Evolutionary conservation across 2,113 vertebrate genomes (phyloP), one percentile per base, ranked within the genome.

Genomic region (Osmerus mordax): DNA sequence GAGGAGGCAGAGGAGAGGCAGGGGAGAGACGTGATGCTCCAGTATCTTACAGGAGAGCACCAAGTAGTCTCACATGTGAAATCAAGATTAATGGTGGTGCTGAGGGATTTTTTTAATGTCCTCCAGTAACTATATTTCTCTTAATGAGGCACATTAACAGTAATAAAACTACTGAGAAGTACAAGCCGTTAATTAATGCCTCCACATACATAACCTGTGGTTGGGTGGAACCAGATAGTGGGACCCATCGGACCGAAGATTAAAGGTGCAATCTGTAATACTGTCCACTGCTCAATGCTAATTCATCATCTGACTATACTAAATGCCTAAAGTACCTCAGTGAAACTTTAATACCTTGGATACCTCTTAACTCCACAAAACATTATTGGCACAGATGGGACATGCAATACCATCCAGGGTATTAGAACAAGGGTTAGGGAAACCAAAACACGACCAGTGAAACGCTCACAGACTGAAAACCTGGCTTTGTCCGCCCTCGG

Each of bases 111-210:
- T 90, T 90, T 91, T 92, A 75, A 91, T 91, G 88, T 91, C 86
- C 82, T 86, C 84, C 83, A 89, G 89, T 88, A 88, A 89, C 87
- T 92, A 88, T 90, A 84, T 92, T 88, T 92, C 79, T 87, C 88
- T 91, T 93, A 92, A 93, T 93, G 90, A 93, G 87, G 80, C 74
- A 90, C 90, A 92, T 93, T 93, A 93, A 88, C 86, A 65, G 85
- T 90, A 88, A 93, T 93, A 91, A 90, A 92, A 90, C 88, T 89
- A 90, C 89, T 90, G 86, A 92, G 86, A 91, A 91, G 89, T 89
- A 89, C 90, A 91, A 92, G 86, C 86, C 83, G 85, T 85, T 90
- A 91, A 92, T 91, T 91, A 91, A 89, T 84, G 87, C 89, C 78
- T 90, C 83, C 79, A 82, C 84, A 89, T 81, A 81, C 86, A 88